Base-by-base conservation (phyloP, 2,113 vertebrate genomes). In the Apodemus sylvaticus region DNA sequence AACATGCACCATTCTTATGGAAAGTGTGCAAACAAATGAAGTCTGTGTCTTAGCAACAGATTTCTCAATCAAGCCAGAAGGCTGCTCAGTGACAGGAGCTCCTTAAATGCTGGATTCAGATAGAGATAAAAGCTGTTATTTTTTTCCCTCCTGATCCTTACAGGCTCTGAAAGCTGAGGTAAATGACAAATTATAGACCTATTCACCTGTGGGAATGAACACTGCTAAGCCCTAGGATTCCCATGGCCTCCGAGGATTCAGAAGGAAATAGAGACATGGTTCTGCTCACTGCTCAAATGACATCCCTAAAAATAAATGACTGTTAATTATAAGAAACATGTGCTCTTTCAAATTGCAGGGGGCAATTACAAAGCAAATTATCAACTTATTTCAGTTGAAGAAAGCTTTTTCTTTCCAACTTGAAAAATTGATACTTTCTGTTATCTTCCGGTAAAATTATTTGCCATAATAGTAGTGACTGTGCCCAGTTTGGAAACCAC, bases 1-100 rank as follows among this genome's bases (percentile, higher is more conserved):
- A 94, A 94, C 79, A 95, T 45, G 70, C 76, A 95, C 90, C 24
- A 81, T 94, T 91, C 86, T 85, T 42, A 39, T 14, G 71, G 86
- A 95, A 97, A 93, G 93, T 95, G 53, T 95, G 94, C 94, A 97
- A 97, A 98, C 93, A 95, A 96, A 93, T 91, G 53, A 90, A 86
- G 66, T 16, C 88, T 45, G 94, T 96, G 93, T 96, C 96, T 95
- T 93, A 96, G 93, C 95, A 96, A 97, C 95, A 91, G 82, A 87
- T 82, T 94, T 88, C 94, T 89, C 95, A 62, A 68, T 34, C 82
- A 94, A 96, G 78, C 66, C 89, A 87, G 90, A 85, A 93, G 34
- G 71, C 79, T 68, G 3, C 0, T 2, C 66, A 36, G 53, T 89
- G 88, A 91, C 68, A 96, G 86, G 93, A 3, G 24, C 62, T 55